These are phyloP conservation scores for Patella caerulea DNA, from an alignment of 2,888 invertebrate species.

Conservation along the genomic window DNA sequence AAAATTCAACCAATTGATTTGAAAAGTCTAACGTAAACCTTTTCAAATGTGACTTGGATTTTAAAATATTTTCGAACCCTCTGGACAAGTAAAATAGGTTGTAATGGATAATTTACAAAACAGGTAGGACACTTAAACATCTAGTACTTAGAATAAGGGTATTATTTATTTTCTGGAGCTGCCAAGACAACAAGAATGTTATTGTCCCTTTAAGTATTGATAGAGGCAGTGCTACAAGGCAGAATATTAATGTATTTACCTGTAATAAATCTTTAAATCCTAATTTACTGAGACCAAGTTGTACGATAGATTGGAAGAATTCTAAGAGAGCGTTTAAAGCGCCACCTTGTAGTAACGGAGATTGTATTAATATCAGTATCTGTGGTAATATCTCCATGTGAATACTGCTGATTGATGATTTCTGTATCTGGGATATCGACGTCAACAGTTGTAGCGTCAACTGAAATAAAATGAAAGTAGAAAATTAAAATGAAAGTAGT, in stretches of 20 bases:
- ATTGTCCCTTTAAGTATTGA: too few relatives aligned
- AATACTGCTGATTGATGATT: constrained; percentile 59
- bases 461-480: constrained; percentile 47
- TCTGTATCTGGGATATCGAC: constrained; percentile 65
- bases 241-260: constrained; percentile 35
- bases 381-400: constrained; percentile 72
- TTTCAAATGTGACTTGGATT: too few relatives aligned
- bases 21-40: too few relatives aligned
- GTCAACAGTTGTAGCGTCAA: constrained; percentile 69
- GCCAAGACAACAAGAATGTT: too few relatives aligned
- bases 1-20: too few relatives aligned
- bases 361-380: constrained; percentile 88
- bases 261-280: constrained; percentile 84
- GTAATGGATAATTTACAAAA: too few relatives aligned
- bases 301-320: constrained; percentile 92
- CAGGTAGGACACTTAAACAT: too few relatives aligned
- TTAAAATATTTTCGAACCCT: too few relatives aligned
- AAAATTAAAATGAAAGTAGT: background rate
- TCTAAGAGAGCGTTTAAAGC: constrained; percentile 92
- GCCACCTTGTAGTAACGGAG: constrained; percentile 92
- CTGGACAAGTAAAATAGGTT: too few relatives aligned
- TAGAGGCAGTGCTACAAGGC: too few relatives aligned
- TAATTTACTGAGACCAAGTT: constrained; percentile 80
- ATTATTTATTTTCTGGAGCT: too few relatives aligned
- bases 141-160: too few relatives aligned